A percentile compares a stretch with the other conserved stretches of the same genome.
phyloP scores from a whole-genome alignment of 2,888 invertebrate species.

The Orchestes rusci region DNA sequence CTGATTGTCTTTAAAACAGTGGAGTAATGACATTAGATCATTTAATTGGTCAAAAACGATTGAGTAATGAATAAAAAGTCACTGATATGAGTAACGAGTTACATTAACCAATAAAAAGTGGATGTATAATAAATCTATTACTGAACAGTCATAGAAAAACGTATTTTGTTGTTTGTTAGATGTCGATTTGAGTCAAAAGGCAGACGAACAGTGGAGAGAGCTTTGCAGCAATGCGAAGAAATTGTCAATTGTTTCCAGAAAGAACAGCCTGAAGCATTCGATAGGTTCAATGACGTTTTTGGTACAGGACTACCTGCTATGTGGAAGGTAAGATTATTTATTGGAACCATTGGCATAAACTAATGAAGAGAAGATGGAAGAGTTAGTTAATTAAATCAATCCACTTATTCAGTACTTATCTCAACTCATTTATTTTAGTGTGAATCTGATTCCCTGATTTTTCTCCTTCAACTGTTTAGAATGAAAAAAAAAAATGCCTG shows the following conservation, averaged over 20 bases:
- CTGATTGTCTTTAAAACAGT: too few species aligned
- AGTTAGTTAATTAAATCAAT: not conserved
- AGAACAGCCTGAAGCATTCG: constrained; percentile 41
- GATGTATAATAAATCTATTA: too few species aligned
- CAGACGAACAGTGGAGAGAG: constrained; percentile 78
- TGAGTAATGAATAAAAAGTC: too few species aligned
- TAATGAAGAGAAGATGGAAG: not conserved
- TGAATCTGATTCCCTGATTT: too few species aligned
- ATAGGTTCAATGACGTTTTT: constrained; percentile 57
- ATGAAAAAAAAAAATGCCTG: too few species aligned
- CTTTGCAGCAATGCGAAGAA: constrained; percentile 80
- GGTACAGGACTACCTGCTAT: constrained; percentile 63
- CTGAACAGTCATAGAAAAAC: too few species aligned
- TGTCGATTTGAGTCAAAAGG: constrained; percentile 70
- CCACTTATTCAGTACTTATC: constrained; percentile 1
- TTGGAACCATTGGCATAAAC: not conserved
- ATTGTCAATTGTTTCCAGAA: constrained; percentile 54
- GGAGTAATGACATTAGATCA: not conserved
- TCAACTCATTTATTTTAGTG: too few species aligned
- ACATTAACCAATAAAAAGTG: too few species aligned
- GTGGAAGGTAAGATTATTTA: constrained; percentile 51
- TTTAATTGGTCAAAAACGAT: not conserved
- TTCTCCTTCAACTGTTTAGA: too few species aligned
- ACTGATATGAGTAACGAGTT: too few species aligned
- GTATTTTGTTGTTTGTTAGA: constrained; percentile 42